A percentile compares a stretch with the other conserved stretches of the same genome.
These are phyloP conservation scores for Phaethornis superciliosus DNA, from an alignment of 2,113 vertebrate genomes.

Conservation along the genomic window DNA sequence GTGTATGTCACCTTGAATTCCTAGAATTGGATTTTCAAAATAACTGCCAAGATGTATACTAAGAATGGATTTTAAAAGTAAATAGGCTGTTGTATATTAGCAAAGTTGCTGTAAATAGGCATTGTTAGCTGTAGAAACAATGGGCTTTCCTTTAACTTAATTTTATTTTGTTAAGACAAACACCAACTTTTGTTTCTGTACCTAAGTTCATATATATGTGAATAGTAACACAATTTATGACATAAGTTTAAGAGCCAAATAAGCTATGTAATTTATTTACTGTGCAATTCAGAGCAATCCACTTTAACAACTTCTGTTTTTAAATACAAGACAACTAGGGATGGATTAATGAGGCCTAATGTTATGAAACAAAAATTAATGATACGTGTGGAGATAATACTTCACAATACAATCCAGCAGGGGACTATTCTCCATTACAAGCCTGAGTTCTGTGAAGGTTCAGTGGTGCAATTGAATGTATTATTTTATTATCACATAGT, in stretches of 20 bases:
- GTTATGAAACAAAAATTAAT: conserved; percentile 69
- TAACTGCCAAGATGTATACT: neutral
- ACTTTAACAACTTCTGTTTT: conserved; percentile 47
- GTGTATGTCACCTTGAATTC: neutral
- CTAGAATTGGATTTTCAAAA: neutral
- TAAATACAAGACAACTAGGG: conserved; percentile 52
- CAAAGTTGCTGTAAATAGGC: neutral
- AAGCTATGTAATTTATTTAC: conserved; percentile 28
- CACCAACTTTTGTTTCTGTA: neutral
- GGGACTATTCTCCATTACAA: conserved; percentile 52
- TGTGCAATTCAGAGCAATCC: conserved; percentile 24
- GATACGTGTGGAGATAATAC: conserved; percentile 55
- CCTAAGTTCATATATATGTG: neutral
- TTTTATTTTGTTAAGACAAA: neutral
- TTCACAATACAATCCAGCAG: conserved; percentile 48
- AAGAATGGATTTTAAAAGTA: neutral
- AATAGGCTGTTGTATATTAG: neutral
- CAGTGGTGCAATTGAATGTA: conserved; percentile 45
- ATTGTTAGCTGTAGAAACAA: neutral
- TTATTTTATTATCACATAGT: conserved; percentile 65
- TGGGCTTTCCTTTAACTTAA: neutral
- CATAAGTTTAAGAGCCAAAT: neutral
- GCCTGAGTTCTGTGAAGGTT: conserved; percentile 37
- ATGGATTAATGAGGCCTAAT: conserved; percentile 64
- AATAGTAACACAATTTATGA: neutral